Percentiles rank a stretch among this genome's conserved stretches.
phyloP scores from a whole-genome alignment of 2,888 invertebrate species.

The Axea sp. region DNA sequence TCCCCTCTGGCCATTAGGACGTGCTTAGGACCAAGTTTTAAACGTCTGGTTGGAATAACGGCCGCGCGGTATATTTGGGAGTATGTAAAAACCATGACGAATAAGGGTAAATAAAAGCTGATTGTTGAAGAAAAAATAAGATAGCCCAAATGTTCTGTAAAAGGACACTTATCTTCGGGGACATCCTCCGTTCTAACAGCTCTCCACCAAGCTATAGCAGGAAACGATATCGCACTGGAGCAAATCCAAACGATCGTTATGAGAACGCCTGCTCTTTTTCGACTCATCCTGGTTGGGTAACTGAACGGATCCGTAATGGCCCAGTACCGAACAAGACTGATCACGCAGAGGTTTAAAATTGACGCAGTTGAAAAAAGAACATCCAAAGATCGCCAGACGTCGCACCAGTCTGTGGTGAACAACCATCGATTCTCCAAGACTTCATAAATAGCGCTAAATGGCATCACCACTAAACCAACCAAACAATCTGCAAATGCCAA shows the following conservation, averaged over 20 bases:
- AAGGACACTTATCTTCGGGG: constrained; percentile 93
- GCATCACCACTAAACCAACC: constrained; percentile 98
- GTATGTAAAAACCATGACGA: constrained; percentile 99
- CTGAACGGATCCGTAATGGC: constrained; percentile 99
- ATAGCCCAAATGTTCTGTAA: constrained; percentile 97
- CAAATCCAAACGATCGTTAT: constrained; percentile 98
- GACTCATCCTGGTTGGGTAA: constrained; percentile 97
- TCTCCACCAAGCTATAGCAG: constrained; percentile 98
- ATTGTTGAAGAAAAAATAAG: constrained; percentile 98
- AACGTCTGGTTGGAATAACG: constrained; percentile 92
- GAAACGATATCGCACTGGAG: constrained; percentile 97
- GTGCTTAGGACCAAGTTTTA: constrained; percentile 95
- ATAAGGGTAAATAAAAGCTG: constrained; percentile 97
- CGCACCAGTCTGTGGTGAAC: constrained; percentile 97
- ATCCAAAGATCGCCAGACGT: constrained; percentile 97
- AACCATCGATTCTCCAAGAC: constrained; percentile 94
- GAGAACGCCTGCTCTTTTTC: constrained; percentile 89
- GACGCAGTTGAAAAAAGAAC: constrained; percentile 98
- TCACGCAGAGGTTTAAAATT: constrained; percentile 97
- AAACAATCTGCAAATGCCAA: constrained; percentile 97
- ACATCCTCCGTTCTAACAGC: constrained; percentile 90
- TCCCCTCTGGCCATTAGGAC: no score
- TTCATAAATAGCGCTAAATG: constrained; percentile 95
- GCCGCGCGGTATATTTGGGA: constrained; percentile 97
- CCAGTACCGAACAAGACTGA: constrained; percentile 98